Base-by-base conservation (phyloP, 2,113 vertebrate genomes). In the Ranitomeya variabilis region DNA sequence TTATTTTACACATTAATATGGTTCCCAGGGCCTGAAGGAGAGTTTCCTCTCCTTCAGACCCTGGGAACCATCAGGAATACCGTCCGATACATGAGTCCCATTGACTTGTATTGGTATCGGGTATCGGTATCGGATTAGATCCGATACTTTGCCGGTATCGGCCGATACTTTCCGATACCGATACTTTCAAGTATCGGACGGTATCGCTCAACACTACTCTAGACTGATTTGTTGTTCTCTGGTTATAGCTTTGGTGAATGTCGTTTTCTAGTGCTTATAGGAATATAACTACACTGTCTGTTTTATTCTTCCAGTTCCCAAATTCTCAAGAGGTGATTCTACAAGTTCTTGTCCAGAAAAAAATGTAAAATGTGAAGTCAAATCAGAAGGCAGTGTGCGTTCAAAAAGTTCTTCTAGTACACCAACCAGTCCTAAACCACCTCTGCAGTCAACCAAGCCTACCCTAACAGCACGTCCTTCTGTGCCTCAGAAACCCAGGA, bases 401-500 rank as follows among this genome's bases (percentile, higher is more conserved):
- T 80, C 94, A 23, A 95, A 96, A 90, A 95, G 93, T 85, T 92
- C 95, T 14, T 92, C 93, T 69, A 90, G 92, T 62, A 94, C 95
- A 0, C 94, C 96, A 0, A 92, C 95, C 0, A 97, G 95, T 90
- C 96, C 97, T 0, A 98, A 97, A 91, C 96, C 97, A 0, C 95
- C 93, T 1, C 93, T 95, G 37, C 97, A 97, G 91, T 94, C 96
- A 15, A 69, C 94, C 1, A 99, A 98, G 91, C 98, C 98, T 6
- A 90, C 93, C 79, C 93, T 95, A 78, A 93, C 94, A 21, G 95
- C 95, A 54, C 95, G 98, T 8, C 97, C 98, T 52, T 92, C 93
- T 9, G 95, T 99, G 91, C 95, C 96, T 0, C 97, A 96, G 92
- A 99, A 99, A 79, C 98, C 98, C 0, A 94, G 97, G 81, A 95